Evolutionary conservation across 1,140 invertebrate genomes (phyloP).

Genomic region (Eriocheir sinensis): DNA sequence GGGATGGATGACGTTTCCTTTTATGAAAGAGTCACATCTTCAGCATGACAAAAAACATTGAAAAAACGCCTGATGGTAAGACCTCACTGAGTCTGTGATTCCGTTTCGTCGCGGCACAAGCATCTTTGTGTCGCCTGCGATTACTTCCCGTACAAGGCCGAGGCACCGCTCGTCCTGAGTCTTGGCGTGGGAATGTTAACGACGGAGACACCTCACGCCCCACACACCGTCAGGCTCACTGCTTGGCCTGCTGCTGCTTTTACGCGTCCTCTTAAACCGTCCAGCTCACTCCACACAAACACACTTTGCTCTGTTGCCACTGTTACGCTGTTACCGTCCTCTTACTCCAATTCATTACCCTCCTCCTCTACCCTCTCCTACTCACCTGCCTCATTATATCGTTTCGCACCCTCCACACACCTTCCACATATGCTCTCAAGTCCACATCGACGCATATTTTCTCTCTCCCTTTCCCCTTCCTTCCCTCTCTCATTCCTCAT

Average conservation of each 20-base stretch:
- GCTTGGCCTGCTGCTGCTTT: too few relatives aligned
- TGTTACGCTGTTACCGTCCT: too few relatives aligned
- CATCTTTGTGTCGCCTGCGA: neutral
- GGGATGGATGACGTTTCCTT: neutral
- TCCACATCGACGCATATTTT: neutral
- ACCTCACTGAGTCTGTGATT: constrained; percentile 8
- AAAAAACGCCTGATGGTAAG: neutral
- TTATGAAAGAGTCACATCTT: neutral
- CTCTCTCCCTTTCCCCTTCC: neutral
- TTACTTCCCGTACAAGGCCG: neutral
- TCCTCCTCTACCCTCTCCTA: neutral
- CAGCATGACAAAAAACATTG: neutral
- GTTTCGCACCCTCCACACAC: neutral
- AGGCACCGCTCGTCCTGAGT: neutral
- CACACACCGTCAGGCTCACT: neutral
- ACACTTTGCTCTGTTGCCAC: too few relatives aligned
- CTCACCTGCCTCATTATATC: neutral
- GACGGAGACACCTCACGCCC: neutral
- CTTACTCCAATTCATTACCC: neutral
- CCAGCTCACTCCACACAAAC: neutral
- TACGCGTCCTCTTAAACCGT: neutral
- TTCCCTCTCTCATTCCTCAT: neutral
- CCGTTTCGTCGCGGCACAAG: neutral
- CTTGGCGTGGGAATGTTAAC: neutral
- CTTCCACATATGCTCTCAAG: constrained; percentile 36